These are phyloP conservation scores for Mythimna albipuncta DNA, from an alignment of 2,888 invertebrate genomes.

Conservation along the genomic window DNA sequence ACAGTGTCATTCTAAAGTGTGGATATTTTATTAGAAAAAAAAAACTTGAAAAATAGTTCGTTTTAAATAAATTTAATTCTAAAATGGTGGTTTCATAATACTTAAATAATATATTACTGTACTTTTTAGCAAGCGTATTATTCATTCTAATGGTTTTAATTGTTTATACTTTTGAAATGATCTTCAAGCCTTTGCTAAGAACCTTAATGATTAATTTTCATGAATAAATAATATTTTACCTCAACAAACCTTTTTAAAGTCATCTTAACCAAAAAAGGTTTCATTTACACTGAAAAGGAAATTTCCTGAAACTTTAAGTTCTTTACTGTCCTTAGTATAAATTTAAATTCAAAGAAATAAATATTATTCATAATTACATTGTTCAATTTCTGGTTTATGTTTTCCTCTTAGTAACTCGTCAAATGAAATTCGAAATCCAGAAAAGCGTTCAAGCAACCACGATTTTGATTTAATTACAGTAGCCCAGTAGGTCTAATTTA, in stretches of 20 bases:
- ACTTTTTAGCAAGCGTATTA: background rate
- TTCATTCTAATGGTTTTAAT: background rate
- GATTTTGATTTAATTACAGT: background rate
- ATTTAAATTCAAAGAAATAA: background rate
- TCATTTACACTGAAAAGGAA: background rate
- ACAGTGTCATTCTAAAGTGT: too few relatives aligned
- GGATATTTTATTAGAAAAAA: too few relatives aligned
- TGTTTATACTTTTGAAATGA: background rate
- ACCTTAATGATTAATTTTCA: constrained; percentile 6
- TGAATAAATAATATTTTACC: constrained; percentile 1
- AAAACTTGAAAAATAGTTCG: too few relatives aligned
- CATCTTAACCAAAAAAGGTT: background rate
- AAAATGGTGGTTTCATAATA: too few relatives aligned
- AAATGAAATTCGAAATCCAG: too few relatives aligned
- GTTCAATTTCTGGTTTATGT: too few relatives aligned
- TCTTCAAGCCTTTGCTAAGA: background rate
- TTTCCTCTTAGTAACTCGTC: background rate
- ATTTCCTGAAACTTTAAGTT: constrained; percentile 3
- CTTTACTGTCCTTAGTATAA: background rate
- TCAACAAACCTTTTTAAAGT: constrained; percentile 1
- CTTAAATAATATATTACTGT: background rate
- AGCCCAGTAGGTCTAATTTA: too few relatives aligned
- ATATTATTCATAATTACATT: background rate
- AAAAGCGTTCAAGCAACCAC: background rate
- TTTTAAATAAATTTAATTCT: too few relatives aligned